phyloP scores from a whole-genome alignment of 1,140 invertebrate genomes.

The Penaeus indicus region DNA sequence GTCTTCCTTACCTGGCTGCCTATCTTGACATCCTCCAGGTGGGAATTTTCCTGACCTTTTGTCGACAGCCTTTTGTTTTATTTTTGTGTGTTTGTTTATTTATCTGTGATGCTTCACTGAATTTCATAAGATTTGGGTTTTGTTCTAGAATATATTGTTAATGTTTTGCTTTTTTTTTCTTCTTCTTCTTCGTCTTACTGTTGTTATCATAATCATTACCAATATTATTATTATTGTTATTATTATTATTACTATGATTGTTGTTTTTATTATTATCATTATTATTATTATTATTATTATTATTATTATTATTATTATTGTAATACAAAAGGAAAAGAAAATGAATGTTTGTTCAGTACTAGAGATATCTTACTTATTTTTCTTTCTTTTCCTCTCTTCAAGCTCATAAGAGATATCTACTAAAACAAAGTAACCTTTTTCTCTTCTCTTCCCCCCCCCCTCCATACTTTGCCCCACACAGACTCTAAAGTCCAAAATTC shows the following conservation, averaged over 20 bases:
- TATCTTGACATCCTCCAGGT: constrained; percentile 85
- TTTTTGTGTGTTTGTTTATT: background rate
- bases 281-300: no score
- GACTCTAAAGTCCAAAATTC: constrained; percentile 82
- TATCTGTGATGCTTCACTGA: background rate
- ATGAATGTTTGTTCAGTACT: no score
- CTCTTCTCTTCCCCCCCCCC: background rate
- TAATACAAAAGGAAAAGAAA: no score
- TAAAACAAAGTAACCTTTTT: background rate
- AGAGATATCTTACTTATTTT: no score
- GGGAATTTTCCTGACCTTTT: background rate
- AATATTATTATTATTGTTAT: background rate
- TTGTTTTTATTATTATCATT: background rate
- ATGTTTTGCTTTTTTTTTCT: background rate
- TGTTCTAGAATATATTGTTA: background rate
- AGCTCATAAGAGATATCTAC: no score
- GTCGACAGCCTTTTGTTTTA: background rate
- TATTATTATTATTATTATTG: no score
- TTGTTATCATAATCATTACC: background rate
- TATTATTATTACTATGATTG: no score
- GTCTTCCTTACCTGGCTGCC: constrained; percentile 77
- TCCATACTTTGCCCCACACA: constrained; percentile 70
- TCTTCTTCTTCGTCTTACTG: background rate
- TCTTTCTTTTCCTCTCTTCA: no score
- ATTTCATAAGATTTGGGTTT: no score